phyloP scores from a whole-genome alignment of 1,140 invertebrate genomes.

The Aradophagus sp. region DNA sequence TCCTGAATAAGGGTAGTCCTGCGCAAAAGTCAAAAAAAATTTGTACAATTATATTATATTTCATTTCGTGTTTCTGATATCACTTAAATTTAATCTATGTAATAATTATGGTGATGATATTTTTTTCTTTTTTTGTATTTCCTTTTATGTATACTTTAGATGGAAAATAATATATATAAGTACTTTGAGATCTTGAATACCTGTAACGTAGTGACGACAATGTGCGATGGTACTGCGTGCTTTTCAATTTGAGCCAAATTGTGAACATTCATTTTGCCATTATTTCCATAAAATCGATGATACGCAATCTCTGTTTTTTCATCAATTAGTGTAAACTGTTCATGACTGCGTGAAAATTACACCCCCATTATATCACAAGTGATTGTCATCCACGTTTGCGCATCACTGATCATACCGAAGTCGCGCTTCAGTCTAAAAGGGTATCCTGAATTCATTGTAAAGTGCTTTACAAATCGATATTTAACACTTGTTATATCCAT shows the following conservation, averaged over 20 bases:
- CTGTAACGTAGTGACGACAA: slow-evolving; percentile 63
- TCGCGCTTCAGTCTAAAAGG: no score
- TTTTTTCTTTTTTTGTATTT: no score
- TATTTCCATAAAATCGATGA: slow-evolving; percentile 3
- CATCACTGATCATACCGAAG: slow-evolving; percentile 11
- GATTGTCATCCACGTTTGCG: slow-evolving; percentile 7
- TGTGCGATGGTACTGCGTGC: slow-evolving; percentile 40
- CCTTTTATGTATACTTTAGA: not conserved
- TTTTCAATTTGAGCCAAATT: slow-evolving; percentile 19
- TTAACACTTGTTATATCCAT: slow-evolving; percentile 41
- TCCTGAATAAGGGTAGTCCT: slow-evolving; percentile 69
- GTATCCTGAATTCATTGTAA: slow-evolving; percentile 15
- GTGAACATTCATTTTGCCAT: slow-evolving; percentile 17
- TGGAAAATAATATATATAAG: no score
- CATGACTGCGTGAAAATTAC: not conserved
- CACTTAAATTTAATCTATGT: no score
- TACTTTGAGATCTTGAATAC: no score
- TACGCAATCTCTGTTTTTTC: no score
- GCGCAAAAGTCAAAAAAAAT: not conserved
- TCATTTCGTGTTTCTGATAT: no score
- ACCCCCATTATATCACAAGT: not conserved
- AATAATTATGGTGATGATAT: no score
- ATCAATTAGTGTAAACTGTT: not conserved
- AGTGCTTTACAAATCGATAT: slow-evolving; percentile 50
- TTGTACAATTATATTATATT: no score